A percentile compares a stretch with the other conserved stretches of the same genome.
These are phyloP conservation scores for Astatoreochromis straeleni DNA, from an alignment of 2,113 vertebrate species.

Conservation along the genomic window DNA sequence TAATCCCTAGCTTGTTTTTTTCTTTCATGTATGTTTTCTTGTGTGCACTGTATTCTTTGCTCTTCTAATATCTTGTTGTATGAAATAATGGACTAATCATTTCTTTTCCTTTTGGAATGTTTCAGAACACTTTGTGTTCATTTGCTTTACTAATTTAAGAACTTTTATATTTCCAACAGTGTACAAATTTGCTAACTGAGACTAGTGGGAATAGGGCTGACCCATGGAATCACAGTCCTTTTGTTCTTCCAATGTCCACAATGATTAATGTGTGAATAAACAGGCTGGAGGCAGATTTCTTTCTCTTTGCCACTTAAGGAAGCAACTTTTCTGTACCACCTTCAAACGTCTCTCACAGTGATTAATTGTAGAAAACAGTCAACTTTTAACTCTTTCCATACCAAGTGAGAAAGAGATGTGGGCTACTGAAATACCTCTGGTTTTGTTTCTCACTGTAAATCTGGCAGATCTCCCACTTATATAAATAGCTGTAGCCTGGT, in stretches of 20 bases:
- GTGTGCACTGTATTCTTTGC: background rate
- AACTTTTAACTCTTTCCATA: background rate
- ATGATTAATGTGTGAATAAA: slow-evolving; percentile 14
- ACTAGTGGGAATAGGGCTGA: background rate
- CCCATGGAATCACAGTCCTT: background rate
- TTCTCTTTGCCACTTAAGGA: slow-evolving; percentile 9
- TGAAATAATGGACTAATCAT: background rate
- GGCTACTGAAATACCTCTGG: background rate
- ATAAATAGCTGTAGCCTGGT: slow-evolving; percentile 4
- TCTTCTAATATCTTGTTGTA: background rate
- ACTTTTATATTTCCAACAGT: background rate
- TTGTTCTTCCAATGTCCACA: background rate
- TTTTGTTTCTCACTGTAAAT: background rate
- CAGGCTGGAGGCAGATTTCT: background rate
- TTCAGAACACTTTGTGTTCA: background rate
- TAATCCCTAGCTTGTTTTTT: background rate
- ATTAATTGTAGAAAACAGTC: background rate
- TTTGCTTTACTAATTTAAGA: background rate
- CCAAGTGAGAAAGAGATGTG: background rate
- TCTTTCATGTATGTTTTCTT: background rate
- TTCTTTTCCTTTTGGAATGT: background rate
- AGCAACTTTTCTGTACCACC: background rate
- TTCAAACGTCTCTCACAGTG: background rate
- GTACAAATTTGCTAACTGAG: background rate
- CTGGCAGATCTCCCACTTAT: background rate